phyloP scores from a whole-genome alignment of 2,888 invertebrate genomes.

The Plusia festucae region DNA sequence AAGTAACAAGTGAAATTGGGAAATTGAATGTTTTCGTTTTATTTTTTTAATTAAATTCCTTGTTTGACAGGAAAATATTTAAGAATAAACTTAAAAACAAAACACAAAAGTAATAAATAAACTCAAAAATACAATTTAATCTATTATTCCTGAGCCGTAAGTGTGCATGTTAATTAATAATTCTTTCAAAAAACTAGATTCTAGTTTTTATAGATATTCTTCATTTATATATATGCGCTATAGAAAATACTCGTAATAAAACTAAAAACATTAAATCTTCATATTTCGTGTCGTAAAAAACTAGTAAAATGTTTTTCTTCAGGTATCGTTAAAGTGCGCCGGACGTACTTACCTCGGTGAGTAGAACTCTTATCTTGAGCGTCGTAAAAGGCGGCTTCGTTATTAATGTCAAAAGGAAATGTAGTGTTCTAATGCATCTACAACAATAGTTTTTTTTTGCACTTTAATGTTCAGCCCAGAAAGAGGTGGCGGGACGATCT shows the following conservation, averaged over 20 bases:
- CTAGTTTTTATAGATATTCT: too few relatives aligned
- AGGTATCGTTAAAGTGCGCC: constrained; percentile 4
- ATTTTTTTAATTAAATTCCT: constrained; percentile 27
- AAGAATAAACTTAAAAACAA: too few relatives aligned
- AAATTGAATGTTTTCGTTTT: constrained; percentile 36
- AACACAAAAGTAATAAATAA: too few relatives aligned
- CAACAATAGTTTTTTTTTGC: background rate
- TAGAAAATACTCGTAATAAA: background rate
- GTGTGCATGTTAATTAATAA: too few relatives aligned
- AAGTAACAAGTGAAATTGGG: constrained; percentile 33
- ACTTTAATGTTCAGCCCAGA: background rate
- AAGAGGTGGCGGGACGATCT: too few relatives aligned
- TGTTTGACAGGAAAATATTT: too few relatives aligned
- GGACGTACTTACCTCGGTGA: background rate
- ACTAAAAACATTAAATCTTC: background rate
- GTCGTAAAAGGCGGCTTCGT: background rate
- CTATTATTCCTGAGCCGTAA: too few relatives aligned
- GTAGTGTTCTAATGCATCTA: background rate
- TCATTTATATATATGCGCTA: too few relatives aligned
- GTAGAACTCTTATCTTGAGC: constrained; percentile 1
- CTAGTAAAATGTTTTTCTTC: constrained; percentile 1
- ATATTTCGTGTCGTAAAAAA: constrained; percentile 1
- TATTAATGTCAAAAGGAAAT: constrained; percentile 4
- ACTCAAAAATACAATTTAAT: too few relatives aligned
- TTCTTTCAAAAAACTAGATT: too few relatives aligned